Percentiles rank a stretch among this genome's conserved stretches.
phyloP scores from a whole-genome alignment of 2,888 invertebrate genomes.

The Muschampia plurimacula region DNA sequence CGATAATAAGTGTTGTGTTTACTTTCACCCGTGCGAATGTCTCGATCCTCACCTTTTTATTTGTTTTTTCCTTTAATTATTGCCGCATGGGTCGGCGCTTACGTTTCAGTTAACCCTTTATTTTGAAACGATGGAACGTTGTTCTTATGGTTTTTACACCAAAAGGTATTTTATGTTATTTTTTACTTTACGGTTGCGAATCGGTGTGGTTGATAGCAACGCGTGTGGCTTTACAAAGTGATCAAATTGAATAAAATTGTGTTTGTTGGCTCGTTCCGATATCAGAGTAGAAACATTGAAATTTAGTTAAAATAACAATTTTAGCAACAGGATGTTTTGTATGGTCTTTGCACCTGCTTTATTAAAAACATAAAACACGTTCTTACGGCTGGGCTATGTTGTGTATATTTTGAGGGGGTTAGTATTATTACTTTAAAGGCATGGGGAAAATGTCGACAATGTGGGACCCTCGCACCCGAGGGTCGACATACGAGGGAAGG shows the following conservation, averaged over 20 bases:
- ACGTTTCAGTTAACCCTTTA: constrained; percentile 84
- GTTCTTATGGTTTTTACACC: constrained; percentile 92
- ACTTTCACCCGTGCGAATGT: constrained; percentile 85
- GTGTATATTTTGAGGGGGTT: constrained; percentile 47
- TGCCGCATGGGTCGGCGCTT: constrained; percentile 84
- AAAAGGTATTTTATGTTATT: constrained; percentile 90
- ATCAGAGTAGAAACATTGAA: constrained; percentile 44
- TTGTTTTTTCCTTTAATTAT: constrained; percentile 78
- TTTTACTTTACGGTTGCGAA: constrained; percentile 81
- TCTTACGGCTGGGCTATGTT: constrained; percentile 45
- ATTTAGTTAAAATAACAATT: constrained; percentile 37
- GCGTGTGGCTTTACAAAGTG: constrained; percentile 71
- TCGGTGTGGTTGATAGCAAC: constrained; percentile 73
- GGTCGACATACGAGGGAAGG: constrained; percentile 79
- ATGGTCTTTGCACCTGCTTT: constrained; percentile 30
- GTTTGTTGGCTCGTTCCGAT: constrained; percentile 47
- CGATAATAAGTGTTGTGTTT: constrained; percentile 85
- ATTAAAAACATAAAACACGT: constrained; percentile 43
- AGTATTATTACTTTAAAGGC: constrained; percentile 78
- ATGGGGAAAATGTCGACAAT: constrained; percentile 76
- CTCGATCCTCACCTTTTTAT: constrained; percentile 81
- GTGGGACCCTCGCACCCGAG: constrained; percentile 74
- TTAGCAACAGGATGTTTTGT: constrained; percentile 38
- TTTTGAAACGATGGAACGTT: constrained; percentile 91
- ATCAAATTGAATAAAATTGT: constrained; percentile 48